These are phyloP conservation scores for Lamellibrachia columna DNA, from an alignment of 2,888 invertebrate genomes.

Conservation along the genomic window DNA sequence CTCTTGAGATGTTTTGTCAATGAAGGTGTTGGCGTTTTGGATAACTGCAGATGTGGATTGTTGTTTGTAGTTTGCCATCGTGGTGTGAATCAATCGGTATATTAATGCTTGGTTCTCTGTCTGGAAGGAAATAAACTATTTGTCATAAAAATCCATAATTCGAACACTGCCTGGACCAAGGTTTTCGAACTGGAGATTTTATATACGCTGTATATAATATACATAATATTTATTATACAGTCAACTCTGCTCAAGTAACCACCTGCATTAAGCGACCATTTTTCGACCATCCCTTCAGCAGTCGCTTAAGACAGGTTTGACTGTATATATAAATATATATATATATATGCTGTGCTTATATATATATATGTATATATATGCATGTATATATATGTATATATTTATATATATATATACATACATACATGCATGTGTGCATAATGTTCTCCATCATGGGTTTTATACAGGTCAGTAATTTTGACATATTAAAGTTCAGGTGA, in stretches of 20 bases:
- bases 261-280: too few species aligned
- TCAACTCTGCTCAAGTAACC: too few species aligned
- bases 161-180: not conserved
- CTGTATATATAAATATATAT: too few species aligned
- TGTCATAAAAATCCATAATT: not conserved
- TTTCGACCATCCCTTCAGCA: too few species aligned
- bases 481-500: not conserved
- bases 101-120: too few species aligned
- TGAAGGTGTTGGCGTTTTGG: not conserved
- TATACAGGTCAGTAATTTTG: not conserved
- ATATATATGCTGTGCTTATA: too few species aligned
- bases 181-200: not conserved
- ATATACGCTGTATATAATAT: not conserved
- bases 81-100: too few species aligned
- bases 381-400: not conserved
- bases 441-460: not conserved
- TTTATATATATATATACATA: not conserved
- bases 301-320: too few species aligned
- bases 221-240: too few species aligned
- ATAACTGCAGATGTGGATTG: not conserved
- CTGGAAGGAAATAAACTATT: not conserved
- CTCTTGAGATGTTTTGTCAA: not conserved
- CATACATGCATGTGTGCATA: not conserved
- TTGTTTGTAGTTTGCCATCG: not conserved
- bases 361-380: not conserved